phyloP scores from a whole-genome alignment of 1,140 invertebrate species.

The Drosophila eugracilis region DNA sequence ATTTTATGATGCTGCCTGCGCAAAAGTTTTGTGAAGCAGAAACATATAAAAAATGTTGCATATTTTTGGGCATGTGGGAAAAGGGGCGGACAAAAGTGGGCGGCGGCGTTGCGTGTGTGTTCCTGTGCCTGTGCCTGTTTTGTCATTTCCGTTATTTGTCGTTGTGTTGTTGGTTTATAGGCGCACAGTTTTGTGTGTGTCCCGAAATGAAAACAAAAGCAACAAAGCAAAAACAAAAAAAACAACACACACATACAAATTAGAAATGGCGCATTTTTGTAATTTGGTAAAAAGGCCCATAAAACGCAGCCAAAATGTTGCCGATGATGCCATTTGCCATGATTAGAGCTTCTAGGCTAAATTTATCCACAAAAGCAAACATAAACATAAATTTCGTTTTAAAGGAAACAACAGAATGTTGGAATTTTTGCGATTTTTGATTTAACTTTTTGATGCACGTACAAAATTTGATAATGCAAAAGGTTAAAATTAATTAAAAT shows the following conservation, averaged over 20 bases:
- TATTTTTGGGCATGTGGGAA: slow-evolving; percentile 68
- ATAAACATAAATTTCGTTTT: background rate
- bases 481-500: too few relatives aligned
- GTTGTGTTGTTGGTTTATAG: slow-evolving; percentile 68
- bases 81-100: slow-evolving; percentile 9
- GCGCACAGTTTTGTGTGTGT: slow-evolving; percentile 43
- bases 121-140: slow-evolving; percentile 19
- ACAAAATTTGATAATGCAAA: too few relatives aligned
- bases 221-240: slow-evolving; percentile 30
- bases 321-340: slow-evolving; percentile 16
- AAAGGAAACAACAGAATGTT: background rate
- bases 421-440: too few relatives aligned
- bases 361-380: background rate
- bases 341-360: slow-evolving; percentile 43
- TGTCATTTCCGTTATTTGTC: slow-evolving; percentile 56
- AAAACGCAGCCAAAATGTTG: slow-evolving; percentile 65
- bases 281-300: slow-evolving; percentile 77
- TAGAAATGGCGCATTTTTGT: slow-evolving; percentile 76
- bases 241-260: slow-evolving; percentile 27
- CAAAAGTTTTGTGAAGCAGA: slow-evolving; percentile 80
- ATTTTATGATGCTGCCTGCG: slow-evolving; percentile 73
- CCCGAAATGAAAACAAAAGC: slow-evolving; percentile 21
- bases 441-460: too few relatives aligned
- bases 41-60: slow-evolving; percentile 83
- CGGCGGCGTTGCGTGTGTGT: slow-evolving; percentile 1